Evolutionary conservation across 2,888 invertebrate species (phyloP).

Genomic region (Tetragnatha montana): DNA sequence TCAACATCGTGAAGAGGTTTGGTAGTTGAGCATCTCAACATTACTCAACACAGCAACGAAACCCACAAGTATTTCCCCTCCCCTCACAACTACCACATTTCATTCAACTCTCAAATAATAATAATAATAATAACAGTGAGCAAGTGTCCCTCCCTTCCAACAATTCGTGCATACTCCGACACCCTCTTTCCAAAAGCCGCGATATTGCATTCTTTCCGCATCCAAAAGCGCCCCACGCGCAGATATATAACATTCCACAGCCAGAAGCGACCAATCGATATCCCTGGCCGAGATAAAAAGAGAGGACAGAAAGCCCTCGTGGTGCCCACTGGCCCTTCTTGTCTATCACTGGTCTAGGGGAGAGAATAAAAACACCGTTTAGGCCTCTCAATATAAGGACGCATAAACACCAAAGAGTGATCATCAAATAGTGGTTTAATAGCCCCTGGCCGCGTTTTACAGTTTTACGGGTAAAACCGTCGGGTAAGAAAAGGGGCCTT

Average conservation of each 20-base stretch:
- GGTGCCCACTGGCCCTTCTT: neutral
- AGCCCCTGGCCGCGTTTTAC: conserved; percentile 35
- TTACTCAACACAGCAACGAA: too few relatives aligned
- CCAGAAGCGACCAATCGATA: conserved; percentile 16
- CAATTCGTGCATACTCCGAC: neutral
- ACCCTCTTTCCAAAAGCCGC: neutral
- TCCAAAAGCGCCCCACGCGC: conserved; percentile 2
- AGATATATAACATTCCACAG: conserved; percentile 21
- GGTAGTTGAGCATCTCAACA: too few relatives aligned
- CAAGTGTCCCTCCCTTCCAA: too few relatives aligned
- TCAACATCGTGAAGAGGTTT: too few relatives aligned
- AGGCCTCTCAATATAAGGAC: conserved; percentile 33
- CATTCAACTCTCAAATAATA: too few relatives aligned
- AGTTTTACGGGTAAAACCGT: conserved; percentile 45
- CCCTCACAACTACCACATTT: too few relatives aligned
- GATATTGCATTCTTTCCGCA: conserved; percentile 35
- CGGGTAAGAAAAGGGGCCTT: neutral
- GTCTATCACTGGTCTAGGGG: conserved; percentile 8
- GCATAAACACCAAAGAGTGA: conserved; percentile 50
- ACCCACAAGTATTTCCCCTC: too few relatives aligned
- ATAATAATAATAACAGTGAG: too few relatives aligned
- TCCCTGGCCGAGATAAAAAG: conserved; percentile 16
- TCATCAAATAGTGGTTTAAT: conserved; percentile 57
- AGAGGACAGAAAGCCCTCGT: neutral
- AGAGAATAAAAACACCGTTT: conserved; percentile 29